Percentiles rank a stretch among this genome's conserved stretches.
Conservation (phyloP, 2,113 vertebrate genomes). For the Natator depressus region DNA sequence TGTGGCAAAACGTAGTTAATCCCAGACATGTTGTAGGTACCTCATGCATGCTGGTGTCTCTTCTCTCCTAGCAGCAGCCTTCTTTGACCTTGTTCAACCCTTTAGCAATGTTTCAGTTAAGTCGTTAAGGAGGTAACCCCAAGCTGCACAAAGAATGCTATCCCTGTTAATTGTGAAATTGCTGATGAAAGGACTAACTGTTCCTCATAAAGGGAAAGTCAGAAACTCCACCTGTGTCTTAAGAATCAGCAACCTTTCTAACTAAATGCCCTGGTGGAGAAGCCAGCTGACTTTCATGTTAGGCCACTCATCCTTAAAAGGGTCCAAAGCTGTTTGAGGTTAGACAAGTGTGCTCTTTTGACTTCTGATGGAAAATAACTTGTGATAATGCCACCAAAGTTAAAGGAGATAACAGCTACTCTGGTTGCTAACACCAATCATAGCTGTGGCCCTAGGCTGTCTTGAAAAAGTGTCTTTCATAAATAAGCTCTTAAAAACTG, state of each 20-base stretch:
- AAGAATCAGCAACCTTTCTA: neutral
- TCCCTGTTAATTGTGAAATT: neutral
- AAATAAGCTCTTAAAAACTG: too few relatives aligned
- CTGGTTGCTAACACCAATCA: neutral
- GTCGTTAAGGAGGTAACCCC: neutral
- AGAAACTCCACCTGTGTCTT: neutral
- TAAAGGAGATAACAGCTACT: neutral
- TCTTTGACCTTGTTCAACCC: neutral
- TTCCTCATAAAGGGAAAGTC: neutral
- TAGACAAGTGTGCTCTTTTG: neutral
- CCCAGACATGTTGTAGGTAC: accelerated
- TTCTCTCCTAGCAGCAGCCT: neutral
- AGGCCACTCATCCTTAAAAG: neutral
- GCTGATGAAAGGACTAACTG: neutral
- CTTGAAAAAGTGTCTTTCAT: neutral
- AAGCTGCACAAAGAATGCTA: neutral
- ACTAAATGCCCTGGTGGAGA: neutral
- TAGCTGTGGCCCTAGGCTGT: neutral
- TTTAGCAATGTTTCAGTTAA: neutral
- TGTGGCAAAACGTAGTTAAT: neutral
- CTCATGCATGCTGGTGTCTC: neutral
- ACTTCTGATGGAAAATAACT: neutral
- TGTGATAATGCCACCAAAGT: neutral
- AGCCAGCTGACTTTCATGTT: neutral
- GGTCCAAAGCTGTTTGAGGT: neutral